Evolutionary conservation across 2,113 vertebrate genomes (phyloP).

Genomic region (Arothron firmamentum): DNA sequence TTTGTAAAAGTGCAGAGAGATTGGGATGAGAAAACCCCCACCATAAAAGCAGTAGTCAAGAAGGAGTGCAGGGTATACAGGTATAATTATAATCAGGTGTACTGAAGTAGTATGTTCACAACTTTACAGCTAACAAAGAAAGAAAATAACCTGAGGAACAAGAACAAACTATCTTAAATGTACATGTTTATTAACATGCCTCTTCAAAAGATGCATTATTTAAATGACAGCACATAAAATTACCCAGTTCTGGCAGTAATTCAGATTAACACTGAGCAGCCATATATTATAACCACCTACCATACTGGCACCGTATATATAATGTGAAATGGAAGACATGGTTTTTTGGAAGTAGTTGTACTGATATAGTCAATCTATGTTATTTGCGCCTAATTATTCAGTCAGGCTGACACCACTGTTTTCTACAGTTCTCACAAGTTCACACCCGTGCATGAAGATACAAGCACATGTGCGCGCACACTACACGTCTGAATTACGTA

Average conservation of each 20-base stretch:
- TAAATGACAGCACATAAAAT: no score
- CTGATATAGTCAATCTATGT: background rate
- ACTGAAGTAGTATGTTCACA: background rate
- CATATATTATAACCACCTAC: background rate
- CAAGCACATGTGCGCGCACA: conserved; percentile 1
- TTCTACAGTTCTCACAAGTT: no score
- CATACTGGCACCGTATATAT: no score
- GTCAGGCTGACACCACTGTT: background rate
- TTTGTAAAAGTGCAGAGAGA: conserved; percentile 95
- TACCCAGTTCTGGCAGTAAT: no score
- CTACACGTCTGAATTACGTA: conserved; percentile 1
- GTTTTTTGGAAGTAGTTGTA: background rate
- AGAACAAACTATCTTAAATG: background rate
- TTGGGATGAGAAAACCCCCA: conserved; percentile 67
- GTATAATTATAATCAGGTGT: conserved; percentile 1
- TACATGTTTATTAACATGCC: background rate
- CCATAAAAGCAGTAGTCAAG: conserved; percentile 64
- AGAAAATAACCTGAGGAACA: background rate
- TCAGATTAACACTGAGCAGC: background rate
- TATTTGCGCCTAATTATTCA: background rate
- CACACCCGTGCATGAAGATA: background rate
- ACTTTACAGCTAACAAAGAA: background rate
- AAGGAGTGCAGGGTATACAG: conserved; percentile 71
- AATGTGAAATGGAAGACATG: background rate
- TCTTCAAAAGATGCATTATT: background rate